Evolutionary conservation across 2,113 vertebrate species (phyloP).

Genomic region (Polypterus bichir): DNA sequence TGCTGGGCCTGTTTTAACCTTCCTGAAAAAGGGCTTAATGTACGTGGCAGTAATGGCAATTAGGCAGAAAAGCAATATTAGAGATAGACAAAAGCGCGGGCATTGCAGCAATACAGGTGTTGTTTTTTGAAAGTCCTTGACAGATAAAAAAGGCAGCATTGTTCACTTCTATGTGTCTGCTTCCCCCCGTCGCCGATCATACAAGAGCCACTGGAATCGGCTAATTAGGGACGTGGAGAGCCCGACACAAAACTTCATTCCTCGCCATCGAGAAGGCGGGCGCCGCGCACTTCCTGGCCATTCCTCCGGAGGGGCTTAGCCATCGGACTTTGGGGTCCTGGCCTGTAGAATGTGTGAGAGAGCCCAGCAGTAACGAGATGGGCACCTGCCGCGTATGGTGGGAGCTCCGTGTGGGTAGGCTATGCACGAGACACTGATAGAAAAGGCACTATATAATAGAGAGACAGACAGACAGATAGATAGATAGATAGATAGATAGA

Average conservation of each 20-base stretch:
- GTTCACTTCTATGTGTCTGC: conserved; percentile 64
- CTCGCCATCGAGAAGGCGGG: conserved; percentile 27
- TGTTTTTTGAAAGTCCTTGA: conserved; percentile 42
- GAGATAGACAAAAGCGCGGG: conserved; percentile 92
- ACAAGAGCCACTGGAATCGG: conserved; percentile 66
- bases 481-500: too few relatives aligned
- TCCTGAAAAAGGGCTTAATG: conserved; percentile 86
- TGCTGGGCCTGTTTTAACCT: conserved; percentile 95
- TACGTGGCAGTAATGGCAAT: conserved; percentile 87
- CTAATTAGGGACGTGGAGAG: conserved; percentile 71
- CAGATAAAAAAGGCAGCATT: conserved; percentile 48
- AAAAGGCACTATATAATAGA: too few relatives aligned
- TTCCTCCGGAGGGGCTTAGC: too few relatives aligned
- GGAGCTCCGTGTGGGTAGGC: too few relatives aligned
- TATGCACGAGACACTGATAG: too few relatives aligned
- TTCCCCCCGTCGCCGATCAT: conserved; percentile 68
- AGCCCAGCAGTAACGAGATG: too few relatives aligned
- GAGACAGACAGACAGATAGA: too few relatives aligned
- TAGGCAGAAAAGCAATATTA: conserved; percentile 95
- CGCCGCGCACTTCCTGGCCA: conserved; percentile 4
- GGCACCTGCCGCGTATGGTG: too few relatives aligned
- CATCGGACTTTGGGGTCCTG: too few relatives aligned
- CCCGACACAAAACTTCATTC: conserved; percentile 21
- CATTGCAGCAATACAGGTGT: conserved; percentile 89
- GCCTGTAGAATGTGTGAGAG: too few relatives aligned